phyloP scores from a whole-genome alignment of 2,113 vertebrate genomes.

The Myocastor coypus region DNA sequence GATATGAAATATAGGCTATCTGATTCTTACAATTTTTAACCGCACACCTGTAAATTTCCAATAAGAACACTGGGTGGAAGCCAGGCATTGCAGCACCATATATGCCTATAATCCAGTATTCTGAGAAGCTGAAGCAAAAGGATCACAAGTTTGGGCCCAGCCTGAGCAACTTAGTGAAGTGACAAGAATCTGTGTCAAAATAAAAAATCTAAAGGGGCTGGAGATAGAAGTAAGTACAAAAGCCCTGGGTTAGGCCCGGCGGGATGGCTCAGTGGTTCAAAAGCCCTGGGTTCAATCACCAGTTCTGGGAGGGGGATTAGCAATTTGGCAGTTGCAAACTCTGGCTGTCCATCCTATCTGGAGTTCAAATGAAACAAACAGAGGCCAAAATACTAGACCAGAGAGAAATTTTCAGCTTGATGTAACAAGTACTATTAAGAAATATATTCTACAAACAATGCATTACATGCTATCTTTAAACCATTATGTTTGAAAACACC shows the following conservation, averaged over 20 bases:
- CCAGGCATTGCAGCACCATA: not conserved
- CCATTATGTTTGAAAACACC: not conserved
- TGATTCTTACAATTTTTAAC: slow-evolving; percentile 33
- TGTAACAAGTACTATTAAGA: slow-evolving; percentile 33
- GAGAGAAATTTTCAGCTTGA: slow-evolving; percentile 23
- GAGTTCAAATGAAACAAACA: slow-evolving; percentile 50
- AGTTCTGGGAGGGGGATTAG: not conserved
- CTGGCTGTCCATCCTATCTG: not conserved
- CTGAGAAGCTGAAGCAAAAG: not conserved
- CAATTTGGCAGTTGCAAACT: not conserved
- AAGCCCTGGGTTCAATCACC: not conserved
- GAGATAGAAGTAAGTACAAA: not conserved
- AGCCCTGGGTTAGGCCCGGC: not conserved
- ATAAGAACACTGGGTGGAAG: not conserved
- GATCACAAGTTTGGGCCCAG: not conserved
- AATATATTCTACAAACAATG: not conserved
- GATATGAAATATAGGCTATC: not conserved
- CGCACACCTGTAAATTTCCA: not conserved
- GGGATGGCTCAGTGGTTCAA: too few relatives aligned
- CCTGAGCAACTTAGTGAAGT: not conserved
- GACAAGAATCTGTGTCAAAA: not conserved
- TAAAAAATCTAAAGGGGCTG: not conserved
- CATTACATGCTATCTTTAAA: not conserved
- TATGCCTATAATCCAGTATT: not conserved
- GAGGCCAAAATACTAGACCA: not conserved